Percentiles rank a stretch among this genome's conserved stretches.
Conservation (phyloP, 2,113 vertebrate genomes). For the Pardalotus punctatus region DNA sequence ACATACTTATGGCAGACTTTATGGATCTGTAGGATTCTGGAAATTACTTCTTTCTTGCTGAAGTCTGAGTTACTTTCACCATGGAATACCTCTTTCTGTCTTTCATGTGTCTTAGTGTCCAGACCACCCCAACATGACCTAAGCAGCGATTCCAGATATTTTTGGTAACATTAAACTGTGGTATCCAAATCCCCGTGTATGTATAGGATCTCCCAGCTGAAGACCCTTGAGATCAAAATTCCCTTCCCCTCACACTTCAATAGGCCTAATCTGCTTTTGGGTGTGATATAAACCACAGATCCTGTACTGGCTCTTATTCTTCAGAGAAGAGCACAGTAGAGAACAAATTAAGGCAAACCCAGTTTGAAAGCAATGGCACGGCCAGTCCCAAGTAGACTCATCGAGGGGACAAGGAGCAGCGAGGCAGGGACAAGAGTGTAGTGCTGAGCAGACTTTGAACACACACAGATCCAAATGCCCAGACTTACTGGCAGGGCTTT, state of each 20-base stretch:
- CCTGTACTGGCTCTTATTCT: neutral
- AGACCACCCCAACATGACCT: neutral
- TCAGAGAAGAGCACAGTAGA: neutral
- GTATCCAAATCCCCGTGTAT: neutral
- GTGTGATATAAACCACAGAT: neutral
- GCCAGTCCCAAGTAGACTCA: rapidly evolving
- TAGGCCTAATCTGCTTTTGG: neutral
- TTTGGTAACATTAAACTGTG: neutral
- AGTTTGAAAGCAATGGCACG: neutral
- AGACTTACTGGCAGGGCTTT: neutral
- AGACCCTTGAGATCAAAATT: neutral
- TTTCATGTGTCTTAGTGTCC: neutral
- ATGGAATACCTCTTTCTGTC: neutral
- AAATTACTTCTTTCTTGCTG: neutral
- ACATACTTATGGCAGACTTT: neutral
- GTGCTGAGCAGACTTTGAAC: neutral
- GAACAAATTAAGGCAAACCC: neutral
- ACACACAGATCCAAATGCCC: rapidly evolving
- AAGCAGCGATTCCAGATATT: neutral
- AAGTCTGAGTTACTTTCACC: neutral
- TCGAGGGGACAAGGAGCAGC: rapidly evolving
- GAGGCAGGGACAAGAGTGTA: rapidly evolving
- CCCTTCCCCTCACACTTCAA: neutral
- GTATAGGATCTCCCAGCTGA: neutral
- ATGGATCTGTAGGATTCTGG: neutral